Evolutionary conservation across 2,888 invertebrate genomes (phyloP), one percentile per base, ranked within the genome.

Genomic region (Acanthoscelides obtectus): DNA sequence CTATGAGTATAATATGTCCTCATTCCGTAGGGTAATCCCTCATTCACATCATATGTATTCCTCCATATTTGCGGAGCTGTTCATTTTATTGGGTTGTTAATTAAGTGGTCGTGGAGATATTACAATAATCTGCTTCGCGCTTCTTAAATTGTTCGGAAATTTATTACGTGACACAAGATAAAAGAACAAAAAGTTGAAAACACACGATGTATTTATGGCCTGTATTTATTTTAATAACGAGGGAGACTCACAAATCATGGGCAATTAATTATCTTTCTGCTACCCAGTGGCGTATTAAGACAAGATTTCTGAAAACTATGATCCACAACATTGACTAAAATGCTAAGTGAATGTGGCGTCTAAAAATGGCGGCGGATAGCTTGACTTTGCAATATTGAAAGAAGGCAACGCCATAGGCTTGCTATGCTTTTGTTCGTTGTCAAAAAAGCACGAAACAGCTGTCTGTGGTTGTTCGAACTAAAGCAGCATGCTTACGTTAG

Each of bases 161-260:
- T 45, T 45, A 45, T 45, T 45, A 45, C 45, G 45, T 45, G 45
- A 45, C 45, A 45, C 1, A 45, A 17, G 12, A 45, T 45, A 45
- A 45, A 45, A 12, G 17, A 45, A 4, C 5, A 45, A 45, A 45
- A 45, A 45, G 17, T 17, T 45, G 8, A 45, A 45, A 45, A 45
- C 8, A 45, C 12, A 45, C 8, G 5, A 45, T 12, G 45, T 45
- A 45, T 45, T 45, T 45, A 45, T 45, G 17, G 45, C 5, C 45
- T 45, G 66, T 66, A 22, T 22, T 66, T 66, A 66, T 66, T 66
- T 66, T 66, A 66, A 66, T 66, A 66, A 66, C 66, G 66, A 66
- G 66, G 64, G 65, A 69, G 69, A 69, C 22, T 64, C 19, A 69
- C 69, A 69, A 69, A 69, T 69, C 69, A 65, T 20, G 64, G 19